Evolutionary conservation across 2,888 invertebrate genomes (phyloP), one percentile per base, ranked within the genome.

Genomic region (Eupithecia subfuscata): DNA sequence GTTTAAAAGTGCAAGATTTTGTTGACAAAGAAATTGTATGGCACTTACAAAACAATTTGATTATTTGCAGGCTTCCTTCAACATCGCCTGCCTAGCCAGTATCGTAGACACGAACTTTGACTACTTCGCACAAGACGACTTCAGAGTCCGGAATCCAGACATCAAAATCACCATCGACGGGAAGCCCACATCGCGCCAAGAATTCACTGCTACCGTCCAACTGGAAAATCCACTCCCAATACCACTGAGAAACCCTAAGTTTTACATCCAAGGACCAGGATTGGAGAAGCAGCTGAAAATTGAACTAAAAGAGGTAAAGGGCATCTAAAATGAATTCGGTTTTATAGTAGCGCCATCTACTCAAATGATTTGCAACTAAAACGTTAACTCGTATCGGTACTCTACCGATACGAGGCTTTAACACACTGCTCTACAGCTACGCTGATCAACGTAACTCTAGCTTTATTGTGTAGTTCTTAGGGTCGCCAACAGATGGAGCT

Each of bases 71-170:
- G 96, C 97, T 69, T 97, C 98, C 1, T 98, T 98, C 90, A 97
- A 97, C 86, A 97, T 98, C 71, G 96, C 97, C 5, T 98, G 97
- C 81, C 89, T 98, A 74, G 97, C 97, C 0, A 96, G 96, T 2
- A 97, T 98, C 40, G 96, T 96, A 68, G 97, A 97, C 75, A 98
- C 97, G 0, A 96, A 97, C 75, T 98, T 96, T 87, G 98, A 98
- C 85, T 98, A 97, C 88, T 98, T 97, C 86, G 98, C 97, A 0
- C 97, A 98, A 92, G 98, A 98, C 83, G 98, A 98, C 91, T 98
- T 98, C 88, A 95, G 98, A 82, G 97, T 98, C 7, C 95, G 98
- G 43, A 98, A 98, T 85, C 98, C 98, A 0, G 98, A 98, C 85
- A 97, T 98, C 75, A 97, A 97, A 88, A 97, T 98, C 76, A 94